Conservation (phyloP, 2,888 invertebrate species). For the Drosophila villosipedis region DNA sequence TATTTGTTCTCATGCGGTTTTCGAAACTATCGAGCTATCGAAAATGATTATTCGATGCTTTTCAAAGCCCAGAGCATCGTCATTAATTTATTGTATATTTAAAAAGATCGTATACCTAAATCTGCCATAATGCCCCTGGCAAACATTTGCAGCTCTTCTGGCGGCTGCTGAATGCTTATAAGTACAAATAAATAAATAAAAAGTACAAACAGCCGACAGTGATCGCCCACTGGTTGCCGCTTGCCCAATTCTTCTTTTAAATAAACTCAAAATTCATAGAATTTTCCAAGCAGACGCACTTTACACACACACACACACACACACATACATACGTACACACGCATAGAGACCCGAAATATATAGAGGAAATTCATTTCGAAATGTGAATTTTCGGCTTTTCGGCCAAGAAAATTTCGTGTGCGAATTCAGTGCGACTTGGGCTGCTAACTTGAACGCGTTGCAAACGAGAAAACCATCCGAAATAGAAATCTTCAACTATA, state of each 20-base stretch:
- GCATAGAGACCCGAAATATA: constrained; percentile 28
- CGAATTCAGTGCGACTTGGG: constrained; percentile 86
- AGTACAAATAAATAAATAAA: constrained; percentile 54
- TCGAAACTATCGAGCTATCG: constrained; percentile 11
- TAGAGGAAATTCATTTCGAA: constrained; percentile 69
- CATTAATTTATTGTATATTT: constrained; percentile 33
- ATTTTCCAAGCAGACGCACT: constrained; percentile 79
- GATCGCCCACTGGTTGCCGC: constrained; percentile 59
- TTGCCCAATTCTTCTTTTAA: constrained; percentile 72
- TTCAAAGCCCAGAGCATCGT: neutral
- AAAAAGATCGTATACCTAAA: constrained; percentile 3
- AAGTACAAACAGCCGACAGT: constrained; percentile 57
- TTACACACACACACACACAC: constrained; percentile 58
- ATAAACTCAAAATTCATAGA: constrained; percentile 81
- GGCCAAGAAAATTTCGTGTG: constrained; percentile 75
- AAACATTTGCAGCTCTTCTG: constrained; percentile 25
- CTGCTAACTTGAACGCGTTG: constrained; percentile 86
- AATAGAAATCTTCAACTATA: constrained; percentile 73
- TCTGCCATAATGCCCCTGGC: constrained; percentile 10
- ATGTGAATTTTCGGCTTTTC: constrained; percentile 75
- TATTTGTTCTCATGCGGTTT: constrained; percentile 3
- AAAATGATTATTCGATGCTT: neutral
- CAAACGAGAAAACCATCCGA: constrained; percentile 81
- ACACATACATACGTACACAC: constrained; percentile 13
- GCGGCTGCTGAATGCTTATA: constrained; percentile 24